phyloP scores from a whole-genome alignment of 2,797 vertebrate species.

The Alca torda region DNA sequence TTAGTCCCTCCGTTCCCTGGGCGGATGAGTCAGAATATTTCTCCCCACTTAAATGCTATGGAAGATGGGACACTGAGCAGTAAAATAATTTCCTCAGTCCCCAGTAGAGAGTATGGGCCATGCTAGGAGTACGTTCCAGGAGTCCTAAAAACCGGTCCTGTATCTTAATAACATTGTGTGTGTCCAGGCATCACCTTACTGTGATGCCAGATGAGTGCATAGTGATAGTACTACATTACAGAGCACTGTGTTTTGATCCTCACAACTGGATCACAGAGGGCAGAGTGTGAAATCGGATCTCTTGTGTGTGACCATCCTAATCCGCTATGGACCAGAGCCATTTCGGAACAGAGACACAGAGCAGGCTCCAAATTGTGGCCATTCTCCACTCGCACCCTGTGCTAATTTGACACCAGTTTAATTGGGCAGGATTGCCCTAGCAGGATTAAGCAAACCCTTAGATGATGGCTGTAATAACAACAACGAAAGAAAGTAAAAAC shows the following conservation, averaged over 20 bases:
- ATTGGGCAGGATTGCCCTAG: slow-evolving; percentile 33
- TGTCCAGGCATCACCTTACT: neutral
- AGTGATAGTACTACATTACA: neutral
- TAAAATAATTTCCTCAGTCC: neutral
- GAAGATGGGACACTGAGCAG: neutral
- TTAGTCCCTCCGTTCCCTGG: neutral
- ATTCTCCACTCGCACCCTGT: neutral
- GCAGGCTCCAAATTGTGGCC: neutral
- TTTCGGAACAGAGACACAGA: neutral
- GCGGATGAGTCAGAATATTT: neutral
- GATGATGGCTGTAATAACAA: slow-evolving; percentile 34
- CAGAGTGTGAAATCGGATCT: neutral
- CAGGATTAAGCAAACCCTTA: slow-evolving; percentile 56
- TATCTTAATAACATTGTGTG: neutral
- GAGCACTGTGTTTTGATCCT: neutral
- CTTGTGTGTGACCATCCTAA: neutral
- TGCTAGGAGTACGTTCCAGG: neutral
- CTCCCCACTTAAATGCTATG: neutral
- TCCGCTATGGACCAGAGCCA: neutral
- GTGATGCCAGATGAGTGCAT: neutral
- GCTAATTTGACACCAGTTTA: slow-evolving; percentile 72
- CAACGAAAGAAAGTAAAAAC: slow-evolving; percentile 34
- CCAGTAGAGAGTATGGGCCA: neutral
- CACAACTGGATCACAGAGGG: neutral
- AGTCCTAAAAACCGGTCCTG: neutral